Evolutionary conservation across 2,797 vertebrate species (phyloP).

Genomic region (Botia kubotai): DNA sequence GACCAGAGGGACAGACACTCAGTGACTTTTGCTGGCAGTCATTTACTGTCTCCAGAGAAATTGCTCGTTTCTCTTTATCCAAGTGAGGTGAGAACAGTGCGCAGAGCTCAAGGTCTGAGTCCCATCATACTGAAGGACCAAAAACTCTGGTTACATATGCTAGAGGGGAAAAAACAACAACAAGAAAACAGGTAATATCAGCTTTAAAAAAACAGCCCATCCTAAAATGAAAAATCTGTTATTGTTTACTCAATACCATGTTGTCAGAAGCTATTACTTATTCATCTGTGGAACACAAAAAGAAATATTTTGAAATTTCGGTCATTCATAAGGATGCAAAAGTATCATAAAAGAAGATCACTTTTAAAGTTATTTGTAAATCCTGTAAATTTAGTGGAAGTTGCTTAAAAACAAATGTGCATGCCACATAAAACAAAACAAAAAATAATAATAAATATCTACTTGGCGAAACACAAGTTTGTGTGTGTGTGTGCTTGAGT

Average conservation of each 20-base stretch:
- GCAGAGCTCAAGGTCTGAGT: constrained; percentile 41
- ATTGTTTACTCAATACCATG: background rate
- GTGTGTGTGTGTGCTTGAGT: too few species aligned
- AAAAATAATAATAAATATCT: too few species aligned
- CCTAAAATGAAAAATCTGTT: background rate
- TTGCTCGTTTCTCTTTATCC: constrained; percentile 23
- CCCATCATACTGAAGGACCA: background rate
- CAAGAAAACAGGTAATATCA: too few species aligned
- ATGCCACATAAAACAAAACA: too few species aligned
- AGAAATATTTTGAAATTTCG: background rate
- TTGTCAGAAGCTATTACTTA: background rate
- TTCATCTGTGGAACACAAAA: background rate
- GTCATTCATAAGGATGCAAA: too few species aligned
- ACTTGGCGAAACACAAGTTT: too few species aligned
- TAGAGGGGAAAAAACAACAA: too few species aligned
- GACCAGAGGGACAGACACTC: constrained; percentile 24
- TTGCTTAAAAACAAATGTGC: too few species aligned
- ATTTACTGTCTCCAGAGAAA: constrained; percentile 29
- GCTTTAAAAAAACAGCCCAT: background rate
- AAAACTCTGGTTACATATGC: background rate
- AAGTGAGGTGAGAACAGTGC: constrained; percentile 23
- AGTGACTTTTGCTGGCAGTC: constrained; percentile 22
- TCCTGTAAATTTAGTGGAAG: too few species aligned
- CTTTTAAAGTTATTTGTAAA: too few species aligned
- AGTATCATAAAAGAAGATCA: too few species aligned